Base-by-base conservation (phyloP, 1,140 invertebrate genomes). In the Drosophila auraria region DNA sequence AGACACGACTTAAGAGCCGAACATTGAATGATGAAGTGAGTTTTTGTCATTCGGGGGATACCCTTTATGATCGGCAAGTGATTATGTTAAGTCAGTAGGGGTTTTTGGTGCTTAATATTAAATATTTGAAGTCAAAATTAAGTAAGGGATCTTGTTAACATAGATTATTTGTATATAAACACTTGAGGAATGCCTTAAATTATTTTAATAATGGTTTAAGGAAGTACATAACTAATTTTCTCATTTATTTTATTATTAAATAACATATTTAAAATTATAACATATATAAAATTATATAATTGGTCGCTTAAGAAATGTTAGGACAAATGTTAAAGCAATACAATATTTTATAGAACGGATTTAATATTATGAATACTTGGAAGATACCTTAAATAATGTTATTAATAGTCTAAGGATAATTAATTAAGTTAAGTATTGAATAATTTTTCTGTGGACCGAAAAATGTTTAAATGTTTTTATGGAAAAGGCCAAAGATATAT, bases 1-100 rank as follows among this genome's bases (percentile, higher is more conserved):
- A 73, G 54, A 72, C 54, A 73, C 17, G 70, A 61, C 68, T 60
- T 73, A 40, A 20, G 47, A 53, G 38, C 23, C 30, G 70, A 30
- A 38, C 45, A 44, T 30, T 50, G 54, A 53, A 72, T 73, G 70
- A 73, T 73, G 70, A 73, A 73, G 70, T 72, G 70, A 44, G 27
- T 27, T 38, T 33, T 72, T 30, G 30, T 49, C 25, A n/a, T 17
- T 2, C 15, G n/a, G 47, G 11, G 11, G 30, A 50, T 68, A 56
- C 68, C 23, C 68, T 71, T 56, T 40, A 36, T 17, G 63, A 56
- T 15, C 0, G 17, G 17, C 2, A 27, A 20, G 14, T 17, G 11
- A 23, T 17, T 20, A 36, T 44, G n/a, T 23, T 56, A 5, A 5
- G 14, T 30, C 11, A 3, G 0, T 5, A 14, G 6, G 7, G 1